These are phyloP conservation scores for Glaucidium brasilianum DNA, from an alignment of 2,113 vertebrate genomes.

Conservation along the genomic window DNA sequence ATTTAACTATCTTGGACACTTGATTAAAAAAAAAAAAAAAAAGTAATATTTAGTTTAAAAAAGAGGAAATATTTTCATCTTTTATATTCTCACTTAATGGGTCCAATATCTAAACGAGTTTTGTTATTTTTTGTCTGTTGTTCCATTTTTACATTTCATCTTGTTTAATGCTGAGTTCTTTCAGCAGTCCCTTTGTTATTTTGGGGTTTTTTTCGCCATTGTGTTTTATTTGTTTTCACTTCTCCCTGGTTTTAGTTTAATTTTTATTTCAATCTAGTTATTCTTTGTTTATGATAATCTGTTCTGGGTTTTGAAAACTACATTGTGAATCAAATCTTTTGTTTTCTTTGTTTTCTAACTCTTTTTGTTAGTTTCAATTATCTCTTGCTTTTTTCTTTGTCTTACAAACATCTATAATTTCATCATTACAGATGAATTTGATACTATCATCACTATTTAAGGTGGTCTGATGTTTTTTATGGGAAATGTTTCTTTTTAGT, in stretches of 20 bases:
- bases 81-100: background rate
- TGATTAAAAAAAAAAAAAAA: background rate
- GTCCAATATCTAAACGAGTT: background rate
- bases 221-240: background rate
- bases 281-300: conserved; percentile 6
- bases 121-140: background rate
- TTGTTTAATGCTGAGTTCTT: background rate
- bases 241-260: background rate
- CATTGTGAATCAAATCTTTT: background rate
- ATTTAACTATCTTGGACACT: background rate
- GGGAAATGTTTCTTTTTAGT: background rate
- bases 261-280: background rate
- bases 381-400: background rate
- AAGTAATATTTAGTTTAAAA: background rate
- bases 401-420: background rate
- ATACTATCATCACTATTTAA: background rate
- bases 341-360: background rate
- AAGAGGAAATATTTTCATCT: background rate
- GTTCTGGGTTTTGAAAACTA: background rate
- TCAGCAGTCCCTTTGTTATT: background rate
- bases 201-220: background rate
- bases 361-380: background rate
- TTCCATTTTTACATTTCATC: background rate
- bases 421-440: background rate
- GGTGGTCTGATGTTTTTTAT: background rate